phyloP scores from a whole-genome alignment of 2,888 invertebrate species.

The Plagodis pulveraria region DNA sequence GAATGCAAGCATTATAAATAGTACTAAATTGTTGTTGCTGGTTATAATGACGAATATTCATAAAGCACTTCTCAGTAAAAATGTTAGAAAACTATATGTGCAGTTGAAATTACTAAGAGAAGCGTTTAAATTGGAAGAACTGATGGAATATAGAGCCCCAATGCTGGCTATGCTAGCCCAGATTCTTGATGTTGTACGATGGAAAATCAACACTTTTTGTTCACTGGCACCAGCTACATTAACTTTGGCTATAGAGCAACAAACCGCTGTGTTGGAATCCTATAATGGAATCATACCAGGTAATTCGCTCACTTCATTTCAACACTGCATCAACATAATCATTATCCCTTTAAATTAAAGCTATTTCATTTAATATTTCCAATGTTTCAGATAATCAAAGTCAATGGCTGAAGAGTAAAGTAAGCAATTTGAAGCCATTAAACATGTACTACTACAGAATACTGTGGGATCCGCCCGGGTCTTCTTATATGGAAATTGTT shows the following conservation, averaged over 20 bases:
- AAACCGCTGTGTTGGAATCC: slow-evolving; percentile 56
- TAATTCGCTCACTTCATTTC: slow-evolving; percentile 34
- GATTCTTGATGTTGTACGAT: slow-evolving; percentile 64
- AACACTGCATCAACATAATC: background rate
- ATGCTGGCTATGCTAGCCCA: slow-evolving; percentile 73
- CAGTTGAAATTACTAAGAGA: slow-evolving; percentile 58
- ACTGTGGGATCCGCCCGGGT: slow-evolving; percentile 65
- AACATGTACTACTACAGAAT: slow-evolving; percentile 72
- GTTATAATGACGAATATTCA: slow-evolving; percentile 73
- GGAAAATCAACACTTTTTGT: slow-evolving; percentile 64
- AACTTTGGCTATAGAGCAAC: slow-evolving; percentile 58
- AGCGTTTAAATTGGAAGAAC: slow-evolving; percentile 55
- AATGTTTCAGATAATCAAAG: slow-evolving; percentile 65
- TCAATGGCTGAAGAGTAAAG: slow-evolving; percentile 67
- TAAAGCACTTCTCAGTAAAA: slow-evolving; percentile 55
- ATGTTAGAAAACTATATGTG: slow-evolving; percentile 52
- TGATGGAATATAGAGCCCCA: slow-evolving; percentile 67
- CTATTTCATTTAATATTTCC: background rate
- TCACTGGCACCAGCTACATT: slow-evolving; percentile 53
- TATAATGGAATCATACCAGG: slow-evolving; percentile 61
- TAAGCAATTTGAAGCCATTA: slow-evolving; percentile 61
- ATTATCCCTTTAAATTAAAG: background rate
- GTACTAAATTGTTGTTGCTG: slow-evolving; percentile 60
- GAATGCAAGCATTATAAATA: slow-evolving; percentile 51
- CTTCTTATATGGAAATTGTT: slow-evolving; percentile 62